Evolutionary conservation across 2,797 vertebrate genomes (phyloP).

Genomic region (Anguilla pacifica): DNA sequence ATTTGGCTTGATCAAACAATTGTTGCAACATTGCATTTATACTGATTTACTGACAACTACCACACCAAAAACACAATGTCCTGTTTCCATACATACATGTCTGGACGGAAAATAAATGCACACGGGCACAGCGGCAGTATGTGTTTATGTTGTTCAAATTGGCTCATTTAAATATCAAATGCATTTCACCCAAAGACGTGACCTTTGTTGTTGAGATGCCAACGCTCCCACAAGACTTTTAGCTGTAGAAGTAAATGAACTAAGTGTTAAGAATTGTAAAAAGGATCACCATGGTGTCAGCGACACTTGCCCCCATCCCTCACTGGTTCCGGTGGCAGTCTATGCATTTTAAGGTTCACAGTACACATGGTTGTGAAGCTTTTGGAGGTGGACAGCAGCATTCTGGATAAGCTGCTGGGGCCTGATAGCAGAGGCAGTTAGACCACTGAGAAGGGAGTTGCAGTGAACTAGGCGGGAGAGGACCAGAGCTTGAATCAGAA

Average conservation of each 20-base stretch:
- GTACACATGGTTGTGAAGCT: background rate
- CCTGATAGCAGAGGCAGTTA: background rate
- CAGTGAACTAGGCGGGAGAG: too few relatives aligned
- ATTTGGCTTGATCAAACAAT: too few relatives aligned
- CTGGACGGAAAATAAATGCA: background rate
- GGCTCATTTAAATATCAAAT: background rate
- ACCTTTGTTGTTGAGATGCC: constrained; percentile 15
- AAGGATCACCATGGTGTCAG: background rate
- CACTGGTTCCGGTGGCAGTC: background rate
- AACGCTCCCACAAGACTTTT: background rate
- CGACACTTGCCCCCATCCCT: background rate
- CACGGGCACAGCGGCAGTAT: background rate
- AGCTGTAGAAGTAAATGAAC: background rate
- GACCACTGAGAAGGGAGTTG: background rate
- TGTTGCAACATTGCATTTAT: too few relatives aligned
- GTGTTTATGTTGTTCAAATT: background rate
- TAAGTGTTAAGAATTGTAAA: background rate
- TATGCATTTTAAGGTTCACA: background rate
- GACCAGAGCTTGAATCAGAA: too few relatives aligned
- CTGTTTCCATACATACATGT: background rate
- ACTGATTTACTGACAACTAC: background rate
- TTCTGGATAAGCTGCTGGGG: background rate
- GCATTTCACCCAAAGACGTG: background rate
- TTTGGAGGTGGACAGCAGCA: background rate
- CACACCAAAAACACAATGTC: background rate